phyloP scores from a whole-genome alignment of 2,888 invertebrate species.

The Leptopterna dolabrata region DNA sequence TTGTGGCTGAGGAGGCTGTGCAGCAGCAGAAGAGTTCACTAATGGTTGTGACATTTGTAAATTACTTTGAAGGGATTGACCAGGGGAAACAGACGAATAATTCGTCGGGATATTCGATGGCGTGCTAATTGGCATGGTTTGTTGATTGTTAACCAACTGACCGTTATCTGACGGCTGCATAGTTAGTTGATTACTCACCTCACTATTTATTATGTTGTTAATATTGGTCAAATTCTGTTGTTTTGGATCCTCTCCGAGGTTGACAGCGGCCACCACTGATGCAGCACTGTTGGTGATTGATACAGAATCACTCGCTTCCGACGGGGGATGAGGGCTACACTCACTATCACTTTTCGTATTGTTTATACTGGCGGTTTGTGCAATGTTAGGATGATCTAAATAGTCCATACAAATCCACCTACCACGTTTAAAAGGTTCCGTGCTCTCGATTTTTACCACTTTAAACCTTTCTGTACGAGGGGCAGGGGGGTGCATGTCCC shows the following conservation, averaged over 20 bases:
- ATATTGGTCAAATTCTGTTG: conserved; percentile 56
- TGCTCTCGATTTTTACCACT: conserved; percentile 95
- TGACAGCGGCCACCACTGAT: conserved; percentile 29
- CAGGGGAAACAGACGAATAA: conserved; percentile 64
- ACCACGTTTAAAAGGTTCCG: conserved; percentile 92
- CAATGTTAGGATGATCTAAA: conserved; percentile 75
- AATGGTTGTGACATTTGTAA: conserved; percentile 56
- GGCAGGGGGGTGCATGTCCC: conserved; percentile 73
- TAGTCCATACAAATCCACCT: conserved; percentile 96
- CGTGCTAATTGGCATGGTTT: conserved; percentile 22
- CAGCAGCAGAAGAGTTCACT: conserved; percentile 60
- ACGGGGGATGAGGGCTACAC: conserved; percentile 35
- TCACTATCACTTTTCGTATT: conserved; percentile 53
- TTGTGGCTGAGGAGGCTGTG: conserved; percentile 60
- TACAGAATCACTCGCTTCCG: conserved; percentile 45
- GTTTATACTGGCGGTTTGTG: conserved; percentile 54
- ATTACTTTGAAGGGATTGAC: conserved; percentile 65
- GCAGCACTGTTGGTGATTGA: conserved; percentile 34
- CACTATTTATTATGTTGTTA: conserved; percentile 44
- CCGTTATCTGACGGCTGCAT: conserved; percentile 50
- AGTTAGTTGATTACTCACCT: conserved; percentile 27
- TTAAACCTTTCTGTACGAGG: conserved; percentile 88
- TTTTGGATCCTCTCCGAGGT: conserved; percentile 37
- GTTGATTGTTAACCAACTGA: conserved; percentile 56
- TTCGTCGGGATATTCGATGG: conserved; percentile 55